Percentiles rank a stretch among this genome's conserved stretches.
phyloP scores from a whole-genome alignment of 2,888 invertebrate genomes.

The Blera fallax region DNA sequence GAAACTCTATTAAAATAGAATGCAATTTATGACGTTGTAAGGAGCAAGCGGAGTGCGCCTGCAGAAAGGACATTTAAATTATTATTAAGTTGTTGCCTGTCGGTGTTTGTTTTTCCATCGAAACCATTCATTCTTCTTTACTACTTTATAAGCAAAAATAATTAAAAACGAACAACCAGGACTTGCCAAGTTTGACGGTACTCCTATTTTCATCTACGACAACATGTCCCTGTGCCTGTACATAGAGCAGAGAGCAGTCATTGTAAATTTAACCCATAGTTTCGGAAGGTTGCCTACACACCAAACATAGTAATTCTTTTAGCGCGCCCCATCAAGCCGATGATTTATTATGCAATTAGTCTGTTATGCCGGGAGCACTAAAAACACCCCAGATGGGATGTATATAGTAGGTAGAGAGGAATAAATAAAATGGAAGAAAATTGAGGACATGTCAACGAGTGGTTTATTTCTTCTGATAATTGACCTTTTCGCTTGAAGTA shows the following conservation, averaged over 20 bases:
- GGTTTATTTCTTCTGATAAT: slow-evolving; percentile 68
- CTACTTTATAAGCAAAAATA: slow-evolving; percentile 17
- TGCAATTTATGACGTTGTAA: slow-evolving; percentile 69
- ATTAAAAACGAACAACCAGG: slow-evolving; percentile 32
- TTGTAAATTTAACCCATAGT: slow-evolving; percentile 1
- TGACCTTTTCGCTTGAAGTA: slow-evolving; percentile 54
- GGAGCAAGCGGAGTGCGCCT: slow-evolving; percentile 14
- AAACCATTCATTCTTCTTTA: slow-evolving; percentile 43
- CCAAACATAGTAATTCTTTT: slow-evolving; percentile 39
- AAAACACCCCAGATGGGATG: slow-evolving; percentile 15
- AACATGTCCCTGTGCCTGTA: not conserved
- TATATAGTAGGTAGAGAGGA: not conserved
- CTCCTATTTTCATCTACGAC: not conserved
- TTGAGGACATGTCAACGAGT: slow-evolving; percentile 71
- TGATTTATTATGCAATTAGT: slow-evolving; percentile 72
- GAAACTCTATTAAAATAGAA: slow-evolving; percentile 68
- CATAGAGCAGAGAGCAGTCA: not conserved
- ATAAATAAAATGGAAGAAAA: slow-evolving; percentile 57
- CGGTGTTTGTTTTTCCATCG: slow-evolving; percentile 27
- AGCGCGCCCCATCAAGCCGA: slow-evolving; percentile 57
- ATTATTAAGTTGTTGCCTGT: slow-evolving; percentile 57
- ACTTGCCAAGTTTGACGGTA: not conserved
- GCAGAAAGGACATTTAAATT: slow-evolving; percentile 67
- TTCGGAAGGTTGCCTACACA: not conserved
- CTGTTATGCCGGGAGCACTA: slow-evolving; percentile 32